A percentile compares a stretch with the other conserved stretches of the same genome.
phyloP scores from a whole-genome alignment of 2,888 invertebrate species.

The Latheticus oryzae region DNA sequence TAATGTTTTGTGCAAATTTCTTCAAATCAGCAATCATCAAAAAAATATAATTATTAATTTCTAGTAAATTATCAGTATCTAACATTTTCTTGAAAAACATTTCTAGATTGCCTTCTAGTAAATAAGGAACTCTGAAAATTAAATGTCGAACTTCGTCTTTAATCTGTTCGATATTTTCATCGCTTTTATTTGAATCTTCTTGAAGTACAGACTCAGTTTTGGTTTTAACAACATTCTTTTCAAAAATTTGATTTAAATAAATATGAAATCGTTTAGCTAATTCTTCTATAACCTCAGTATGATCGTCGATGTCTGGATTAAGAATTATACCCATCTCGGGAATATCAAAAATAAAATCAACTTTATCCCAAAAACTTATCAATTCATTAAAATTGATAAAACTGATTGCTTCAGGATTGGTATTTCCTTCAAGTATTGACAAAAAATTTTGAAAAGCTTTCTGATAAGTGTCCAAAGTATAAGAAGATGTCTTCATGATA shows the following conservation, averaged over 20 bases:
- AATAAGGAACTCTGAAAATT: conserved; percentile 39
- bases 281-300: conserved; percentile 63
- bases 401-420: conserved; percentile 6
- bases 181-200: background rate
- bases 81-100: conserved; percentile 31
- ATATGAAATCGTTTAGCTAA: conserved; percentile 52
- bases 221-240: no score
- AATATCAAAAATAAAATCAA: conserved; percentile 65
- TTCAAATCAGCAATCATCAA: conserved; percentile 39
- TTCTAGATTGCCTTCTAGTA: conserved; percentile 37
- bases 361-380: conserved; percentile 35
- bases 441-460: conserved; percentile 47
- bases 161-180: conserved; percentile 14
- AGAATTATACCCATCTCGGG: conserved; percentile 70
- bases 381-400: conserved; percentile 51
- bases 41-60: conserved; percentile 36
- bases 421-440: conserved; percentile 18
- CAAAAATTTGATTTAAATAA: conserved; percentile 30
- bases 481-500: conserved; percentile 56
- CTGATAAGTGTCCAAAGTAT: conserved; percentile 42
- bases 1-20: conserved; percentile 19
- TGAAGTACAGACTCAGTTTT: no score
- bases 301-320: conserved; percentile 67
- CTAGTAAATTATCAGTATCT: conserved; percentile 29
- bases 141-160: conserved; percentile 29